Percentiles rank a stretch among this genome's conserved stretches.
Evolutionary conservation across 2,797 vertebrate species (phyloP).

Genomic region (Sphaeramia orbicularis): DNA sequence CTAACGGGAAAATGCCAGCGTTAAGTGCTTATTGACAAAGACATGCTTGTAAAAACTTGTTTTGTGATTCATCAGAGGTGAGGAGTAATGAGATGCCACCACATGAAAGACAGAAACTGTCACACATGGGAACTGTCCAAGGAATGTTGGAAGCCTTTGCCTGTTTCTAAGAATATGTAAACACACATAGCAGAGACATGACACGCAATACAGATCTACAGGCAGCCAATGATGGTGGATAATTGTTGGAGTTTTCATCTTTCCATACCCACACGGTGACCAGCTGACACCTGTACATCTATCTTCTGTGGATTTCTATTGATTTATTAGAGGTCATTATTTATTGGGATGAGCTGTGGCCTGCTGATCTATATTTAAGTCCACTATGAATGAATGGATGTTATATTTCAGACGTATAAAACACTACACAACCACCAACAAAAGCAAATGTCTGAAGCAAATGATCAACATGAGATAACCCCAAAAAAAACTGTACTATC

Average conservation of each 20-base stretch:
- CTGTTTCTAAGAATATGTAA: constrained; percentile 27
- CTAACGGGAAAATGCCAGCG: constrained; percentile 24
- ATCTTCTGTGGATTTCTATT: neutral
- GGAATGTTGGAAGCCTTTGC: constrained; percentile 45
- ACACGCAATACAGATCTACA: neutral
- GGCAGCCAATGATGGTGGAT: too few species aligned
- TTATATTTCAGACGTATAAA: too few species aligned
- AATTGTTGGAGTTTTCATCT: too few species aligned
- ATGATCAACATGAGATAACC: too few species aligned
- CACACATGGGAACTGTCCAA: constrained; percentile 49
- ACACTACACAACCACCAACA: too few species aligned
- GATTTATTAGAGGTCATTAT: constrained; percentile 21
- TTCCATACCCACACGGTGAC: neutral
- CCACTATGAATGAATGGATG: too few species aligned
- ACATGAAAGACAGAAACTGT: neutral
- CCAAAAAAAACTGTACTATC: too few species aligned
- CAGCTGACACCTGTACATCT: constrained; percentile 27
- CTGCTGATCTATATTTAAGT: constrained; percentile 1
- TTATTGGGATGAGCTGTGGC: constrained; percentile 22
- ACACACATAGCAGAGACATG: constrained; percentile 19
- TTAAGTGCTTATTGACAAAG: too few species aligned
- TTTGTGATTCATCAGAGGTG: constrained; percentile 20
- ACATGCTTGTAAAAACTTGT: constrained; percentile 27
- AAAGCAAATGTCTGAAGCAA: too few species aligned
- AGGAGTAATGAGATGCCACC: too few species aligned